A percentile compares a stretch with the other conserved stretches of the same genome.
These are phyloP conservation scores for Falco columbarius DNA, from an alignment of 2,797 vertebrate genomes.

Conservation along the genomic window DNA sequence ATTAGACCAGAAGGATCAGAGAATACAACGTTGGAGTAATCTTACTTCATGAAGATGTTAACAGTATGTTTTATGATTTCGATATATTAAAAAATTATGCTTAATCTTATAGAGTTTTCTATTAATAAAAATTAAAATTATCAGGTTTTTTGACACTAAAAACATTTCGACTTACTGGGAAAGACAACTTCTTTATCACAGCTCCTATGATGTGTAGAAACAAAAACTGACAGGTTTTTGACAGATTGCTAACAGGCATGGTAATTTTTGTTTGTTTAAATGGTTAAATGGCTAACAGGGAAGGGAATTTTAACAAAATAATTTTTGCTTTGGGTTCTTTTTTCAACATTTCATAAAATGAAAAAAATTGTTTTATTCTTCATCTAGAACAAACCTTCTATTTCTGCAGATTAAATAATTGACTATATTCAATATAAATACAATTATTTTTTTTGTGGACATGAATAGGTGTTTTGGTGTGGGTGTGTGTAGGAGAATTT, in stretches of 20 bases:
- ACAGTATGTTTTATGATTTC: not conserved
- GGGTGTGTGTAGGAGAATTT: not conserved
- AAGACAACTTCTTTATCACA: not conserved
- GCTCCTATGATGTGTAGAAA: not conserved
- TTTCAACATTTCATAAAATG: not conserved
- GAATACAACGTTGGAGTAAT: not conserved
- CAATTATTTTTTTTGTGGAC: not conserved
- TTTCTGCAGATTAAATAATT: not conserved
- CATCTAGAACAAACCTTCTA: not conserved
- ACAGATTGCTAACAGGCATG: not conserved
- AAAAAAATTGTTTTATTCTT: not conserved
- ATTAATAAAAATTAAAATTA: not conserved
- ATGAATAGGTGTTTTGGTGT: not conserved
- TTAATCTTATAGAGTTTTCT: not conserved
- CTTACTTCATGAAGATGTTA: not conserved
- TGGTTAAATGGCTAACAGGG: not conserved
- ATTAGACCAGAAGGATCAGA: not conserved
- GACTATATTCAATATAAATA: not conserved
- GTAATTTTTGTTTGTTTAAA: not conserved
- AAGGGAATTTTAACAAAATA: not conserved
- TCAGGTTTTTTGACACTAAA: not conserved
- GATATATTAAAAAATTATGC: not conserved
- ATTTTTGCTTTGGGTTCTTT: not conserved
- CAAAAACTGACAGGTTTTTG: not conserved
- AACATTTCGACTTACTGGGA: not conserved